These are phyloP conservation scores for Pocillopora grandis DNA, from an alignment of 92 coral and sea anemone genomes.

Conservation along the genomic window DNA sequence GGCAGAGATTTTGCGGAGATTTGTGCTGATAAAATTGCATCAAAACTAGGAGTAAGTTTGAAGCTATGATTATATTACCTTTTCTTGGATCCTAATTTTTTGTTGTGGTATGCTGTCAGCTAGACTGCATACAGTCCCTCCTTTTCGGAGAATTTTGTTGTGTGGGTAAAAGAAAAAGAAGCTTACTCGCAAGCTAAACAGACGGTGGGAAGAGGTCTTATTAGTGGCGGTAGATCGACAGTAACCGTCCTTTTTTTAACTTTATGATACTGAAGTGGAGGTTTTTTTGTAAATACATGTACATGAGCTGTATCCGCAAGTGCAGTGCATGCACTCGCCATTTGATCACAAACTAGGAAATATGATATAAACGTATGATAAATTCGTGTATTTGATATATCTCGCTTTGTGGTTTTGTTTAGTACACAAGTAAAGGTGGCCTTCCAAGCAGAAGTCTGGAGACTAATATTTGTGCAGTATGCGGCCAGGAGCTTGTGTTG, in stretches of 20 bases:
- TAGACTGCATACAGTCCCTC: too few species aligned
- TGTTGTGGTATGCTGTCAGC: background rate
- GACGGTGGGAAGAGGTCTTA: too few species aligned
- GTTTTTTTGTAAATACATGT: too few species aligned
- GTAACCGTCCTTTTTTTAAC: background rate
- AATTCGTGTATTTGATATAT: background rate
- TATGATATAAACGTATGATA: too few species aligned
- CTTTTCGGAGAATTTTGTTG: too few species aligned
- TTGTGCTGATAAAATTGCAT: conserved; percentile 99
- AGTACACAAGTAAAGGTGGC: conserved; percentile 88
- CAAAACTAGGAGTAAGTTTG: conserved; percentile 94
- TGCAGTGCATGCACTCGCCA: too few species aligned
- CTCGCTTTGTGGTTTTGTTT: background rate
- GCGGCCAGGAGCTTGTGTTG: conserved; percentile 80
- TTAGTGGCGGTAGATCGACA: background rate
- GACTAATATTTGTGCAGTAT: conserved; percentile 91
- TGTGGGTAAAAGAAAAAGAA: background rate
- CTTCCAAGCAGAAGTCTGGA: conserved; percentile 91
- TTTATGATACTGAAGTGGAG: too few species aligned
- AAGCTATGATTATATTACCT: background rate
- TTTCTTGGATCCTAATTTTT: background rate
- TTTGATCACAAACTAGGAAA: too few species aligned
- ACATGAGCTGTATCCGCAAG: too few species aligned
- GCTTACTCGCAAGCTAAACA: background rate
- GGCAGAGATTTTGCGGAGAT: conserved; percentile 99